Evolutionary conservation across 2,888 invertebrate genomes (phyloP).

Genomic region (Stenolophus ochropezus): DNA sequence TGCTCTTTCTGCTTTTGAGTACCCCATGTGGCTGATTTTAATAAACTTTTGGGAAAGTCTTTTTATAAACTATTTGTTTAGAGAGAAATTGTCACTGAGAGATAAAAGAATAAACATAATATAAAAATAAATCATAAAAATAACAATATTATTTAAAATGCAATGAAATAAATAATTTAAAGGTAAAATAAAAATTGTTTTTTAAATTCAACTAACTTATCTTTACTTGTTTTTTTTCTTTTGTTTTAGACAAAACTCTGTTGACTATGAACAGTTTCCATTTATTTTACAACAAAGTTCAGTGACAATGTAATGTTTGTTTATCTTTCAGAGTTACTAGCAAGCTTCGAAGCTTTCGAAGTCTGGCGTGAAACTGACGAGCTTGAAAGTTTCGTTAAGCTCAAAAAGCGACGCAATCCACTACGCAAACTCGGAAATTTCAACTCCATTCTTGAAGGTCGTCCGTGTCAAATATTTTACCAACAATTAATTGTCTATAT

Average conservation of each 20-base stretch:
- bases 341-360: slow-evolving; percentile 38
- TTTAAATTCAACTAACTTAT: no score
- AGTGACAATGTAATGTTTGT: slow-evolving; percentile 10
- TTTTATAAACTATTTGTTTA: background rate
- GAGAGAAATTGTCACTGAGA: background rate
- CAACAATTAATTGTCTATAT: slow-evolving; percentile 10
- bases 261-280: background rate
- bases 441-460: slow-evolving; percentile 12
- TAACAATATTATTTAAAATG: background rate
- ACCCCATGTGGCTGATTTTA: slow-evolving; percentile 64
- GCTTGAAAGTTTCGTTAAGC: slow-evolving; percentile 36
- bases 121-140: background rate
- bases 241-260: background rate
- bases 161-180: background rate
- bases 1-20: slow-evolving; percentile 62
- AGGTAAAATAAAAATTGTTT: no score
- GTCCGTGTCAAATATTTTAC: slow-evolving; percentile 23
- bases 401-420: slow-evolving; percentile 1
- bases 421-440: slow-evolving; percentile 33
- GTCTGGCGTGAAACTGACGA: slow-evolving; percentile 37
- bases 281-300: background rate
- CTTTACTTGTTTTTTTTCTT: no score
- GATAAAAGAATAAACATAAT: background rate
- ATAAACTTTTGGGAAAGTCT: slow-evolving; percentile 8
- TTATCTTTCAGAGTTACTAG: background rate